Evolutionary conservation across 2,797 vertebrate species (phyloP).

Genomic region (Bovichtus diacanthus): DNA sequence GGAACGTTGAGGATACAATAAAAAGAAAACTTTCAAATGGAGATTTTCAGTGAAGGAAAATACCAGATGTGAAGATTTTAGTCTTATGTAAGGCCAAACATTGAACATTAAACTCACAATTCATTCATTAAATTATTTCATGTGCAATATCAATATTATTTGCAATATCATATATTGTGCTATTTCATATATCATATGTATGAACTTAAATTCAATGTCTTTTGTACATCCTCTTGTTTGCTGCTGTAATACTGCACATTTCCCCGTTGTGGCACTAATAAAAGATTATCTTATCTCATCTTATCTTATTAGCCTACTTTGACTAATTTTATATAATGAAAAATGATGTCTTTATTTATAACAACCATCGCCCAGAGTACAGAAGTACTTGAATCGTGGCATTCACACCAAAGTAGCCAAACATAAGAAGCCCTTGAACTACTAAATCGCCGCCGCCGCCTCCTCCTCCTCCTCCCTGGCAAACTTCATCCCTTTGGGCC

Average conservation of each 20-base stretch:
- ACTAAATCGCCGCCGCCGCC: not conserved
- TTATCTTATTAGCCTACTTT: too few species aligned
- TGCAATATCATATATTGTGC: too few species aligned
- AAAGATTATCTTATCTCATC: too few species aligned
- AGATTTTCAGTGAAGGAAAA: not conserved
- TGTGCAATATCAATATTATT: too few species aligned
- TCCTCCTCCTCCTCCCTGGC: constrained; percentile 14
- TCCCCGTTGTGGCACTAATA: too few species aligned
- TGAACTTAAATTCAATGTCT: too few species aligned
- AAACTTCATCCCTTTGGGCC: constrained; percentile 50
- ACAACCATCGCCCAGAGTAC: not conserved
- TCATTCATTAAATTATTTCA: not conserved
- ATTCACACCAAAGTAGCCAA: constrained; percentile 24
- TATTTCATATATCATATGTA: too few species aligned
- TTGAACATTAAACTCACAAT: too few species aligned
- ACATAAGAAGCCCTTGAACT: constrained; percentile 36
- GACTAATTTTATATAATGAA: too few species aligned
- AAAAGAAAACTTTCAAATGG: not conserved
- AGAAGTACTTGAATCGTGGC: not conserved
- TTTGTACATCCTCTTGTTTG: too few species aligned
- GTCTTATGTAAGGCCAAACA: not conserved
- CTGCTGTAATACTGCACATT: too few species aligned
- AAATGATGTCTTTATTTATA: too few species aligned
- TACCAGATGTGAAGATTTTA: not conserved
- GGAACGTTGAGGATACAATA: not conserved